Percentiles rank a stretch among this genome's conserved stretches.
Evolutionary conservation across 2,113 vertebrate species (phyloP).

Genomic region (Gambusia holbrooki): DNA sequence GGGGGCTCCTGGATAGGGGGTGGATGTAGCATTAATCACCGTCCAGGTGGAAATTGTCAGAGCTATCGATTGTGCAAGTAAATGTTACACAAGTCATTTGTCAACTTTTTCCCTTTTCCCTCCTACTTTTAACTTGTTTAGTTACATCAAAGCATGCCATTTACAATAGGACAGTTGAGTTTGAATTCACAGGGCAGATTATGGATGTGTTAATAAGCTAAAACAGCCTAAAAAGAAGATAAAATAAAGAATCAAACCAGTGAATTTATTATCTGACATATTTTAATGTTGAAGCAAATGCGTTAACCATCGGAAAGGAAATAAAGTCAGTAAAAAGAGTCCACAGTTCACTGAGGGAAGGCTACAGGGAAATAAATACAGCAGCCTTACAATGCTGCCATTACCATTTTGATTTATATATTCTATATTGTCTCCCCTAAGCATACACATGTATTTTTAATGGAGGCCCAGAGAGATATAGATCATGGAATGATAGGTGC

Average conservation of each 20-base stretch:
- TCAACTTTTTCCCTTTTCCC: conserved; percentile 83
- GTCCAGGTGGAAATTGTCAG: conserved; percentile 93
- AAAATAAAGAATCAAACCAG: conserved; percentile 4
- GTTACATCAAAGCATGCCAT: conserved; percentile 81
- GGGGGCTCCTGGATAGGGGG: conserved; percentile 70
- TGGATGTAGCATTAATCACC: conserved; percentile 89
- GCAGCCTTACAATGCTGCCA: conserved; percentile 72
- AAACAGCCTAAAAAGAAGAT: neutral
- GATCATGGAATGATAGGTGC: conserved; percentile 83
- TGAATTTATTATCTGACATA: conserved; percentile 32
- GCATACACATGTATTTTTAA: conserved; percentile 85
- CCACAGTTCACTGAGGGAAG: conserved; percentile 47
- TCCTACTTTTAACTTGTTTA: conserved; percentile 15
- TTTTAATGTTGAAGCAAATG: conserved; percentile 43
- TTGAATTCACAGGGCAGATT: conserved; percentile 39
- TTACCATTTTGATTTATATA: conserved; percentile 85
- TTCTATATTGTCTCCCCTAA: conserved; percentile 84
- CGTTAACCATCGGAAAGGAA: conserved; percentile 46
- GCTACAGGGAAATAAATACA: conserved; percentile 79
- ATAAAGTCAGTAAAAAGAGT: conserved; percentile 55
- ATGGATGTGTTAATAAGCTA: conserved; percentile 12
- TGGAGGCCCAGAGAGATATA: conserved; percentile 80
- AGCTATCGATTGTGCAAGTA: conserved; percentile 93
- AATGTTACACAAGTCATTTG: conserved; percentile 95
- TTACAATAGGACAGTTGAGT: conserved; percentile 64